Evolutionary conservation across 2,113 vertebrate genomes (phyloP).

Genomic region (Pelecanus crispus): DNA sequence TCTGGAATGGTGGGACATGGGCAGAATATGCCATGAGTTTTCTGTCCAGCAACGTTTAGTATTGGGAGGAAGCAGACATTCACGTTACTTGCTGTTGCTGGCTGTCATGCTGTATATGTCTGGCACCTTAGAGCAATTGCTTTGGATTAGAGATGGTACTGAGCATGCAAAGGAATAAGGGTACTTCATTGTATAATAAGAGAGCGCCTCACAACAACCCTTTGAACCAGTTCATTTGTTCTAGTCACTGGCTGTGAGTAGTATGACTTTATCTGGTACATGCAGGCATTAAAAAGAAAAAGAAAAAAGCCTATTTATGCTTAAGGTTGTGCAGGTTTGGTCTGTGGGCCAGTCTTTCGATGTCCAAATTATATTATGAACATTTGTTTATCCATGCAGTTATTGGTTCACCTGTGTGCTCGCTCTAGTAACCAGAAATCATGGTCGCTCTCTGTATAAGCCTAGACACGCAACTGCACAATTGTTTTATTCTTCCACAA

Average conservation of each 20-base stretch:
- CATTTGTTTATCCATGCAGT: not conserved
- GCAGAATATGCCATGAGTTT: not conserved
- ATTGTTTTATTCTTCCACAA: not conserved
- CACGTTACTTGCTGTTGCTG: not conserved
- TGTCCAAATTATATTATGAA: not conserved
- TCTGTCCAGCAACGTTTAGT: not conserved
- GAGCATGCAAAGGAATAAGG: not conserved
- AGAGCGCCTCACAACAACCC: not conserved
- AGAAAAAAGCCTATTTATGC: not conserved
- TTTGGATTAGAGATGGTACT: not conserved
- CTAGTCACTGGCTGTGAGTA: not conserved
- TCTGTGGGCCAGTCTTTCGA: not conserved
- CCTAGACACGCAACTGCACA: rapidly evolving
- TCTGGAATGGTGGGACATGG: not conserved
- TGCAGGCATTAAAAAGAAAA: not conserved
- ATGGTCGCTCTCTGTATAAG: not conserved
- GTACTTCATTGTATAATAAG: not conserved
- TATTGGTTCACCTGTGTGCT: not conserved
- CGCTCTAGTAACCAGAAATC: not conserved
- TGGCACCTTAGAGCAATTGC: slow-evolving; percentile 8
- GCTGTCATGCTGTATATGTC: not conserved
- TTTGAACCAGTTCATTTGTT: slow-evolving; percentile 11
- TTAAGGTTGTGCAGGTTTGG: not conserved
- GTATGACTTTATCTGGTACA: not conserved
- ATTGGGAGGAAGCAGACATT: not conserved